A percentile compares a stretch with the other conserved stretches of the same genome.
Conservation (phyloP, 2,888 invertebrate genomes). For the Clitarchus hookeri region DNA sequence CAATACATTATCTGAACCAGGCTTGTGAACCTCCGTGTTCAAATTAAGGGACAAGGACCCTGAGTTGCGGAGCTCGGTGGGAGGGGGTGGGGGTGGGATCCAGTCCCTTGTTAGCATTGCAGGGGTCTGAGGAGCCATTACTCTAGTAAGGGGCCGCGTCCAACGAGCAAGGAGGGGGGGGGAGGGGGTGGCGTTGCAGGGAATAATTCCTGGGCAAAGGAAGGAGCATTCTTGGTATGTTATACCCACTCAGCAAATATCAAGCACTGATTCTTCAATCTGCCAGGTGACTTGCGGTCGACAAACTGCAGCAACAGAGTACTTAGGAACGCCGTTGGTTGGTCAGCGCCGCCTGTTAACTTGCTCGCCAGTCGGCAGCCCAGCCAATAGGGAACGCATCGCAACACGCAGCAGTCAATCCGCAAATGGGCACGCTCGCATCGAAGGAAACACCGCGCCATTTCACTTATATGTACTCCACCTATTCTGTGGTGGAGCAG, state of each 20-base stretch:
- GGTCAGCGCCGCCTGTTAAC: no score
- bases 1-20: slow-evolving; percentile 42
- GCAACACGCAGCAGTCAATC: no score
- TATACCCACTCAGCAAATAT: background rate
- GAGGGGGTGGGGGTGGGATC: background rate
- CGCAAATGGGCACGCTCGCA: no score
- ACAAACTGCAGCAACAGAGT: no score
- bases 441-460: no score
- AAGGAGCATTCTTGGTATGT: background rate
- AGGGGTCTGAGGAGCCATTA: slow-evolving; percentile 25
- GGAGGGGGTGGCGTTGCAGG: background rate
- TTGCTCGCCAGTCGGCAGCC: no score
- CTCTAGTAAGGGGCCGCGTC: slow-evolving; percentile 22
- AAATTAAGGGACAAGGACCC: slow-evolving; percentile 29
- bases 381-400: no score
- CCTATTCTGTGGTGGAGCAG: no score
- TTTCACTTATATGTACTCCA: no score
- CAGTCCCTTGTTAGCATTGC: slow-evolving; percentile 25
- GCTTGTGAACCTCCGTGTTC: slow-evolving; percentile 36
- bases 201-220: slow-evolving; percentile 15
- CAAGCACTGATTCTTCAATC: no score
- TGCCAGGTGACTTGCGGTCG: no score
- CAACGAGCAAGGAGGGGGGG: background rate
- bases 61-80: background rate
- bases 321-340: no score